Evolutionary conservation across 2,113 vertebrate species (phyloP), one percentile per base, ranked within the genome.

Genomic region (Clarias gariepinus): DNA sequence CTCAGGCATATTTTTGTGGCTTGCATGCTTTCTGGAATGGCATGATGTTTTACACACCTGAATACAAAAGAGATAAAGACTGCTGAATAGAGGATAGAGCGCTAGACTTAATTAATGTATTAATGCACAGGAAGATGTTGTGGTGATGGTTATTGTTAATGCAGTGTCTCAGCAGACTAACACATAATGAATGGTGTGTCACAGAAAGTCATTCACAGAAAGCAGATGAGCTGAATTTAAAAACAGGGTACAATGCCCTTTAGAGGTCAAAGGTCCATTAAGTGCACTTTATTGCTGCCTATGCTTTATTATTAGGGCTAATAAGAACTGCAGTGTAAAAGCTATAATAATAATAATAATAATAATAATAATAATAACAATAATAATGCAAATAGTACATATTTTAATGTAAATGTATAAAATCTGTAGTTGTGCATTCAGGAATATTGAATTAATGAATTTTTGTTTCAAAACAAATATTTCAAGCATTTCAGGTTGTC

Each of bases 221-320:
- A 76, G 41, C 41, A 76, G 41, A 76, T 52, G 41, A 25, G 1
- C 73, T 52, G 41, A 52, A 52, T 76, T 13, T 21, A 18, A 74
- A 60, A 66, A 77, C 25, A 41, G 36, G 19, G 69, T 47, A 47
- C 23, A 47, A 74, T 23, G 71, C 23, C 21, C 4, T n/a, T 25
- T 53, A 61, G 25, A 85, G 71, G 83, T 85, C 83, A 77, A 85
- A 85, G 92, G 92, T 94, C 90, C 69, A 68, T 73, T 52, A 2
- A 81, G 80, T 86, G 87, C 88, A 93, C 89, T 92, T 91, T 91
- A 90, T 15, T 69, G 66, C 85, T 83, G 87, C 69, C 89, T 86
- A 91, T 93, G 78, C 82, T 87, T 88, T 84, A 91, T 91, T 81
- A n/a, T 76, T 76, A 52, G 23, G 41, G n/a, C 6, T 23, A n/a